Percentiles rank a stretch among this genome's conserved stretches.
These are phyloP conservation scores for Pseudococcus longispinus DNA, from an alignment of 2,888 invertebrate genomes.

Conservation along the genomic window DNA sequence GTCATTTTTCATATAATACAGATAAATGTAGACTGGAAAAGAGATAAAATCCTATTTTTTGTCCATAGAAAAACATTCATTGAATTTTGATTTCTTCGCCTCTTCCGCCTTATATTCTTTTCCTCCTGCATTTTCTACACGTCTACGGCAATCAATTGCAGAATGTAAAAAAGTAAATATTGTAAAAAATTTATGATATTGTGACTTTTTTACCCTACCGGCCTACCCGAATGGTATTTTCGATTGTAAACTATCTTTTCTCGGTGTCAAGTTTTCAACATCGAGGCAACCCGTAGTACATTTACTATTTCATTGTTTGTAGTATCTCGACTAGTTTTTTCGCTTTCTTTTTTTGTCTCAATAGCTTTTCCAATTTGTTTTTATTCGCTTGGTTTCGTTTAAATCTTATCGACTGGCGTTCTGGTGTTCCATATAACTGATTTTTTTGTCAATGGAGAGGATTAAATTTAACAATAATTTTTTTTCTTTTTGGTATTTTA, in stretches of 20 bases:
- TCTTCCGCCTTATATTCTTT: not conserved
- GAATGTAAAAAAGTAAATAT: slow-evolving; percentile 24
- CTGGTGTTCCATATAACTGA: not conserved
- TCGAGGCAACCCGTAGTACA: not conserved
- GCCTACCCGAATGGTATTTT: not conserved
- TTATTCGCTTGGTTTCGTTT: slow-evolving; percentile 21
- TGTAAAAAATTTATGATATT: slow-evolving; percentile 36
- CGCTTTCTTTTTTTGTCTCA: slow-evolving; percentile 17
- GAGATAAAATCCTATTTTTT: slow-evolving; percentile 40
- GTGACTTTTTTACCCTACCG: not conserved
- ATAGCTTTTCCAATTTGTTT: slow-evolving; percentile 43
- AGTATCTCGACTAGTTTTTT: not conserved
- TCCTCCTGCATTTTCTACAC: not conserved
- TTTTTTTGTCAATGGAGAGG: slow-evolving; percentile 37
- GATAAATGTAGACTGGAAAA: slow-evolving; percentile 32
- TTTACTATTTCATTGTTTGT: not conserved
- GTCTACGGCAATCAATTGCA: slow-evolving; percentile 18
- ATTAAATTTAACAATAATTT: slow-evolving; percentile 25
- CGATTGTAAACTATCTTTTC: not conserved
- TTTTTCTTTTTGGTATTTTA: not conserved
- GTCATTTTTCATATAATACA: slow-evolving; percentile 44
- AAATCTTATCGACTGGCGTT: slow-evolving; percentile 16
- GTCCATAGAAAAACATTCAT: slow-evolving; percentile 40
- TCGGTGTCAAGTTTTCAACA: slow-evolving; percentile 32
- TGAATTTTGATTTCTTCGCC: slow-evolving; percentile 16